A percentile compares a stretch with the other conserved stretches of the same genome.
phyloP scores from a whole-genome alignment of 2,888 invertebrate species.

The Caenorhabditis sp. region DNA sequence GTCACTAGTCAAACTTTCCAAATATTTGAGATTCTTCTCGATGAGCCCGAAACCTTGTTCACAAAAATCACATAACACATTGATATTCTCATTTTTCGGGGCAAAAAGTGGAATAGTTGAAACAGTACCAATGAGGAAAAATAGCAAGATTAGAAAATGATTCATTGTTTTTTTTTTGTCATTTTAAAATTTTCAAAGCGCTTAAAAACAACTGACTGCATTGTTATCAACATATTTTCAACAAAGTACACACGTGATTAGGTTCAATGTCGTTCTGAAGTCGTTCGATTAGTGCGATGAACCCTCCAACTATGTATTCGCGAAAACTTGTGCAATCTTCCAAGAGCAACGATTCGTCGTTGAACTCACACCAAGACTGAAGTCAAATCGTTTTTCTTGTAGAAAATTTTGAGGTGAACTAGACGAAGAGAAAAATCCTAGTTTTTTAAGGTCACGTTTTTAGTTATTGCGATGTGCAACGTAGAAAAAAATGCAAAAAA shows the following conservation, averaged over 20 bases:
- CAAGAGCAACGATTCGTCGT: too few species aligned
- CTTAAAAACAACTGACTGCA: not conserved
- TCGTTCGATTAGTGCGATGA: constrained; percentile 9
- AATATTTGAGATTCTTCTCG: constrained; percentile 7
- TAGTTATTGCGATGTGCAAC: too few species aligned
- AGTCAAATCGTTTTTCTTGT: too few species aligned
- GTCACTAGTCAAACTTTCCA: constrained; percentile 11
- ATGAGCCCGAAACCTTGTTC: constrained; percentile 11
- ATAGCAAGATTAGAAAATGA: constrained; percentile 1
- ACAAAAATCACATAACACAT: constrained; percentile 21
- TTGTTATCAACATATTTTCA: constrained; percentile 5
- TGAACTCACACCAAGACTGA: too few species aligned
- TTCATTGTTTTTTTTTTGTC: not conserved
- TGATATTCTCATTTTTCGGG: constrained; percentile 5
- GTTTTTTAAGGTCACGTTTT: too few species aligned
- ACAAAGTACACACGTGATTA: constrained; percentile 15
- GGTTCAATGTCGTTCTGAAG: constrained; percentile 7
- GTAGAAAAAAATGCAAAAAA: too few species aligned
- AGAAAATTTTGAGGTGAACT: too few species aligned
- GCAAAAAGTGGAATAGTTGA: not conserved
- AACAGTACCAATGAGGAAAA: not conserved
- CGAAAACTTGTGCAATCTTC: too few species aligned
- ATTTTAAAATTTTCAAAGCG: constrained; percentile 1
- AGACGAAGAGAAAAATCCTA: too few species aligned
- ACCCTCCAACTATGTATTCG: not conserved